These are phyloP conservation scores for Oscheius onirici DNA, from an alignment of 2,888 invertebrate species.

Conservation along the genomic window DNA sequence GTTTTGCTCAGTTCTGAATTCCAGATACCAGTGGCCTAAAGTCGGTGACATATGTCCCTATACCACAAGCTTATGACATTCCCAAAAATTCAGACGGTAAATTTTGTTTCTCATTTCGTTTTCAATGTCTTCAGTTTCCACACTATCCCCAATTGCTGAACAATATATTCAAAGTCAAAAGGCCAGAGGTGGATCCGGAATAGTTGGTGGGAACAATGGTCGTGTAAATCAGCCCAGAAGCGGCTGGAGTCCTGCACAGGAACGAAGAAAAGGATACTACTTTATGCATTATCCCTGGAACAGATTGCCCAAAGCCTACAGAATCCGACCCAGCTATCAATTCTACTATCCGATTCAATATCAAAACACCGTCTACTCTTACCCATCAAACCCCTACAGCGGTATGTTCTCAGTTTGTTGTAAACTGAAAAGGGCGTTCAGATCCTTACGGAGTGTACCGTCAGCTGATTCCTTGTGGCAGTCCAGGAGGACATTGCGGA, in stretches of 20 bases:
- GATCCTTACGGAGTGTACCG: slow-evolving; percentile 53
- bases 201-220: too few species aligned
- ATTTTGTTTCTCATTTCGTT: not conserved
- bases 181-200: too few species aligned
- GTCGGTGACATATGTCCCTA: slow-evolving; percentile 46
- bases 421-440: not conserved
- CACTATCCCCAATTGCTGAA: not conserved
- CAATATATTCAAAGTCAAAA: too few species aligned
- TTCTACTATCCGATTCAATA: slow-evolving; percentile 48
- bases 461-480: slow-evolving; percentile 37
- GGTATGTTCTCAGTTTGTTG: not conserved
- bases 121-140: not conserved
- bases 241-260: too few species aligned
- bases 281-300: slow-evolving; percentile 58
- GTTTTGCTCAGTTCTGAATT: not conserved
- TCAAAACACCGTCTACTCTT: slow-evolving; percentile 13
- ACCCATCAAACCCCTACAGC: slow-evolving; percentile 11
- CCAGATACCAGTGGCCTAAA: slow-evolving; percentile 43
- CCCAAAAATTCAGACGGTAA: slow-evolving; percentile 21
- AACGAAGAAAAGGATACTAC: slow-evolving; percentile 40
- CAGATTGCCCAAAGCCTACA: slow-evolving; percentile 44
- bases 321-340: slow-evolving; percentile 49
- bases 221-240: too few species aligned
- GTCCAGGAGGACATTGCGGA: slow-evolving; percentile 42
- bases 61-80: slow-evolving; percentile 43